Evolutionary conservation across 1,140 invertebrate genomes (phyloP).

Genomic region (Apis cerana): DNA sequence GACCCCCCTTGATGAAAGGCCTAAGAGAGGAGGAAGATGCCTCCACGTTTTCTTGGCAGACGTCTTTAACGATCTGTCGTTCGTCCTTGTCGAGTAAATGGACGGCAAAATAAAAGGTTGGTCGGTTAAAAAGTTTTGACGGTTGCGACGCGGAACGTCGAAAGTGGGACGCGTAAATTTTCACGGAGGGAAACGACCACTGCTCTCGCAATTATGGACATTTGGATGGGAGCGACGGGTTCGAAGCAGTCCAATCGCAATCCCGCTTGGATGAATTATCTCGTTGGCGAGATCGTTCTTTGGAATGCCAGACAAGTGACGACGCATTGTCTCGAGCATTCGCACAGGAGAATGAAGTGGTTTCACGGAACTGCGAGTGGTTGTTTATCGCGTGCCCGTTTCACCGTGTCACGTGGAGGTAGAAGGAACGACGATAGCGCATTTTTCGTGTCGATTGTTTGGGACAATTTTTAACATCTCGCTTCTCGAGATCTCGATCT

Average conservation of each 20-base stretch:
- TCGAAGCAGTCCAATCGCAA: neutral
- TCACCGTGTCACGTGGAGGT: neutral
- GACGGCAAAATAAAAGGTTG: neutral
- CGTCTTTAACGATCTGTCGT: neutral
- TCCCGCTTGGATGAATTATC: constrained; percentile 24
- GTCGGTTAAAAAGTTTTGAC: no score
- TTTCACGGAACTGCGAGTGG: constrained; percentile 9
- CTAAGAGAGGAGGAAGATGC: no score
- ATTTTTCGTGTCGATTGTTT: no score
- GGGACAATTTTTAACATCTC: no score
- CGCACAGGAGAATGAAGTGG: neutral
- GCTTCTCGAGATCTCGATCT: no score
- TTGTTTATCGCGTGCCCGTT: constrained; percentile 15
- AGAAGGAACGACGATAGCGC: neutral
- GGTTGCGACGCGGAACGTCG: neutral
- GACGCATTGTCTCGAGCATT: constrained; percentile 38
- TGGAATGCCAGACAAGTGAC: constrained; percentile 33
- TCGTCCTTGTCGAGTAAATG: no score
- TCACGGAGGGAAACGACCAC: no score
- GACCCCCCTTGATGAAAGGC: neutral
- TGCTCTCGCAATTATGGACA: constrained; percentile 9
- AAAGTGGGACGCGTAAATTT: constrained; percentile 23
- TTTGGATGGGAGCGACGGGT: neutral
- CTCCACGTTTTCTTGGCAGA: neutral
- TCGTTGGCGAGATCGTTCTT: constrained; percentile 18